Evolutionary conservation across 1,140 invertebrate species (phyloP), one percentile per base, ranked within the genome.

Genomic region (Macrocentrus cingulum): DNA sequence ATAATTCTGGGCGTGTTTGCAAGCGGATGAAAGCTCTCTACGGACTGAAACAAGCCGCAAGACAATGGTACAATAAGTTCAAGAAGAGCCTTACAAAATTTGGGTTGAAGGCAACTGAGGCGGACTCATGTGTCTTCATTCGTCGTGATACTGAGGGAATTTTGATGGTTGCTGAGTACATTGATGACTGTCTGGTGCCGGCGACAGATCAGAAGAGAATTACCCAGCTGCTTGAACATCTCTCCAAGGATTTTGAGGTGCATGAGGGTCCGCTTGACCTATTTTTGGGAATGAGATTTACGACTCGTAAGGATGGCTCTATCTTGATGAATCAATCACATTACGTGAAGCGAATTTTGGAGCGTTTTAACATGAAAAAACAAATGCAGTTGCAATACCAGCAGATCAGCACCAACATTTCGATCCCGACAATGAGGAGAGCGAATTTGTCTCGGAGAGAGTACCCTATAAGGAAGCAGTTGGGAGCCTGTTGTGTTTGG

Each of bases 381-480:
- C 8, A 2, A 5, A 44, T 44, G 15, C 1, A 15, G 1, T 15
- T 8, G 2, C 6, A 7, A 49, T 16, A 16, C 8, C 22, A 49
- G 8, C 9, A 32, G 2, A 23, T 23, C 8, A 8, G 3, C 8
- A 32, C 18, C 23, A 23, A 9, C 1, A 44, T 20, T 8, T 7
- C 20, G 3, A 34, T 8, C 19, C 13, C n/a, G 22, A 22, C 22
- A 11, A n/a, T 18, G 6, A 18, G 19, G 22, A 53, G 7, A 23
- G 7, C 7, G 2, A 8, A 29, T 7, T 2, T 9, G 23, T 7
- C 5, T 1, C 11, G 13, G 13, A 16, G 29, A 18, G 13, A 18
- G 15, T 22, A 7, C 51, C 51, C 0, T 53, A 53, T 13, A 8
- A 36, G 42, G 51, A 53, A 15, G 51, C 51, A n/a, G 37, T 53